Evolutionary conservation across 1,140 invertebrate genomes (phyloP), one percentile per base, ranked within the genome.

Genomic region (Drosophila trapezifrons): DNA sequence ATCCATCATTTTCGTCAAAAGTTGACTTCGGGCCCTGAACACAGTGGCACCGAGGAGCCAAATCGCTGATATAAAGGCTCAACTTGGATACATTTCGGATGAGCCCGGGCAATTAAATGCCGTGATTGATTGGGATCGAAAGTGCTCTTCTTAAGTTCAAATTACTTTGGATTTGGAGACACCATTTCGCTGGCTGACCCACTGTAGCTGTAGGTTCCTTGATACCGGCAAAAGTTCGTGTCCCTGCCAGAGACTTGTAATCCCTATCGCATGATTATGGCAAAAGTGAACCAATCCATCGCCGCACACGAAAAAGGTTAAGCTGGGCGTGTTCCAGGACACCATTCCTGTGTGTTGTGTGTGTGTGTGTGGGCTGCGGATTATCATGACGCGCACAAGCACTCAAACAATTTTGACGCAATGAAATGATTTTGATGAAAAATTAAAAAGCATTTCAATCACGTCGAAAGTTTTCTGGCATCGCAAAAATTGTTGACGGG

Each of bases 401-500:
- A 71, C 43, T 55, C 66, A 71, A 71, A 54, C 57, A 63, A 55
- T 42, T 74, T 51, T 74, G 70, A 69, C 74, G 57, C 74, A 77
- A 75, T 76, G 57, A 77, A 78, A 78, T 76, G 64, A 86, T 66
- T 78, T 82, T 65, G 75, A 60, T 78, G 76, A 72, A 73, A 79
- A 79, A 79, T 82, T 76, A 73, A 82, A 82, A 87, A 79, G 66
- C 83, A 82, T 86, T 86, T 86, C 83, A 86, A 86, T 86, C 83
- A 87, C 67, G 69, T 67, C 83, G 64, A 87, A 87, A 82, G 64
- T 87, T 87, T 81, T 72, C 47, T 76, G 57, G 60, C 75, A 81
- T 64, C 64, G 63, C 79, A 67, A 54, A 76, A 86, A 76, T 69
- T 71, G 67, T 80, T 69, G 66, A 1, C 7, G 27, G 29, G 10